Conservation (phyloP, 2,888 invertebrate genomes). For the Stegophylla sp. region DNA sequence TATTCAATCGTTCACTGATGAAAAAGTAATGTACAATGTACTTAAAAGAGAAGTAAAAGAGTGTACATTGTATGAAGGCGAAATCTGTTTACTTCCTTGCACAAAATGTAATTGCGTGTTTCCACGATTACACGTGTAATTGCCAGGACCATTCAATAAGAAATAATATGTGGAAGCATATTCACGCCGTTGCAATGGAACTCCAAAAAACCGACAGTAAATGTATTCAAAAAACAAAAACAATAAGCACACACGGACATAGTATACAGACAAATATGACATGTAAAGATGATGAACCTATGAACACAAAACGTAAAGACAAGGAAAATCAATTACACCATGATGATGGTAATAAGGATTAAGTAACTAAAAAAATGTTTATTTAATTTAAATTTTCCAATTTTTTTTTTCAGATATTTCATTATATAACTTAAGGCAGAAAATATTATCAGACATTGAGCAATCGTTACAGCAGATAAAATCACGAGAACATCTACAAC, state of each 20-base stretch:
- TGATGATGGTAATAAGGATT: too few species aligned
- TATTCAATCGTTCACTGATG: background rate
- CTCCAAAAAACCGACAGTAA: background rate
- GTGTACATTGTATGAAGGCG: background rate
- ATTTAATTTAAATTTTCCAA: background rate
- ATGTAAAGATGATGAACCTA: background rate
- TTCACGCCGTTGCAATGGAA: background rate
- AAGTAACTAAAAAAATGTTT: too few species aligned
- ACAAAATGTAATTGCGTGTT: constrained; percentile 6
- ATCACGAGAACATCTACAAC: background rate
- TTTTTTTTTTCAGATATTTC: constrained; percentile 5
- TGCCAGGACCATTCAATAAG: background rate
- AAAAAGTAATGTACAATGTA: constrained; percentile 10
- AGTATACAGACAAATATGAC: background rate
- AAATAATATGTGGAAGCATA: constrained; percentile 18
- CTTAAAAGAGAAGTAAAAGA: background rate
- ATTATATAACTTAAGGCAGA: background rate
- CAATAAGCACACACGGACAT: too few species aligned
- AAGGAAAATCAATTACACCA: background rate
- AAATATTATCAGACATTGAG: background rate
- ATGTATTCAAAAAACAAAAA: too few species aligned
- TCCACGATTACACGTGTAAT: background rate
- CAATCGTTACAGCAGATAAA: background rate
- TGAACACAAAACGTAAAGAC: background rate
- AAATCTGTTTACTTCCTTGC: background rate